Evolutionary conservation across 1,140 invertebrate genomes (phyloP).

Genomic region (Agrilus planipennis): DNA sequence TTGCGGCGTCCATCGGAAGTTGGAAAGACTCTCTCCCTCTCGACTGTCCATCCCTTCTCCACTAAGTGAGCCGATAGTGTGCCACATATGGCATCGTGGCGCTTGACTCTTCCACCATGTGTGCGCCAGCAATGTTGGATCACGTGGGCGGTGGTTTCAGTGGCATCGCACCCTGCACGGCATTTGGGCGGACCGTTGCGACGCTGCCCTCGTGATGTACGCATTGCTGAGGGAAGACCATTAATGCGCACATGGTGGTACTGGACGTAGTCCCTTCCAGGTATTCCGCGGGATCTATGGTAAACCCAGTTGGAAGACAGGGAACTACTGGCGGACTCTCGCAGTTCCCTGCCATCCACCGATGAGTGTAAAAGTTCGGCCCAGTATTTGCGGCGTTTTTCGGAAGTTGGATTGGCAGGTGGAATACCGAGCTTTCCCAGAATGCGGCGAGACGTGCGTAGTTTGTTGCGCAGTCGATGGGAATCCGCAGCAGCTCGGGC

Average conservation of each 20-base stretch:
- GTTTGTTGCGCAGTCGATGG: no score
- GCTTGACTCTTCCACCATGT: constrained; percentile 25
- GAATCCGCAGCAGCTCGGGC: neutral
- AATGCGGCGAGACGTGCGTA: neutral
- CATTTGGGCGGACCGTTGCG: constrained; percentile 12
- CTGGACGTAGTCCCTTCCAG: no score
- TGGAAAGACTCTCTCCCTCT: constrained; percentile 9
- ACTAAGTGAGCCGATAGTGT: constrained; percentile 4
- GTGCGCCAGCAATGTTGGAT: constrained; percentile 31
- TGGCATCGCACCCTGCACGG: constrained; percentile 24
- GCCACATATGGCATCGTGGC: constrained; percentile 23
- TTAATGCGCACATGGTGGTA: constrained; percentile 22
- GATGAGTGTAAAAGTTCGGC: constrained; percentile 12
- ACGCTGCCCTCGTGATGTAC: constrained; percentile 14
- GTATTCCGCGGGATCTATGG: constrained; percentile 20
- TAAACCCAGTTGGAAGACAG: constrained; percentile 8
- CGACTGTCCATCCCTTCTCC: constrained; percentile 9
- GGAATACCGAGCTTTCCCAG: neutral
- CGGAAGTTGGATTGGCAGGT: neutral
- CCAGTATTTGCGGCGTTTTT: constrained; percentile 12
- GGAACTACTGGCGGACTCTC: constrained; percentile 13
- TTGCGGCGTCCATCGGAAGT: constrained; percentile 12
- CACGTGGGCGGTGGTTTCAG: constrained; percentile 30
- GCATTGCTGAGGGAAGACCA: constrained; percentile 19
- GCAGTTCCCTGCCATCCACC: constrained; percentile 18